These are phyloP conservation scores for Erebia ligea DNA, from an alignment of 2,888 invertebrate genomes.

Conservation along the genomic window DNA sequence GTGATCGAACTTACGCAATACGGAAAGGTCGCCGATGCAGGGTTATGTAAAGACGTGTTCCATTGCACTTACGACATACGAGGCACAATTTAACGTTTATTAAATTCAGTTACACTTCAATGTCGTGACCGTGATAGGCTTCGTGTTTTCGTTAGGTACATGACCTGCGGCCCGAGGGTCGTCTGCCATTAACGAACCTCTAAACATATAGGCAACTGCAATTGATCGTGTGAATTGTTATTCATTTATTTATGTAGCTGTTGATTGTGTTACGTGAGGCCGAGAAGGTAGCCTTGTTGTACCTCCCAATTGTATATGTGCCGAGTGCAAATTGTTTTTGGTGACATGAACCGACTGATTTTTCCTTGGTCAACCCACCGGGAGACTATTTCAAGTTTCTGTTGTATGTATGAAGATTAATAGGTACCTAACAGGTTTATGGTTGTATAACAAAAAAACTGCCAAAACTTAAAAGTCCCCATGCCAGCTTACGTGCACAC, in stretches of 20 bases:
- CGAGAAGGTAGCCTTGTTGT: conserved; percentile 41
- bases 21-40: conserved; percentile 56
- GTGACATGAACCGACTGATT: conserved; percentile 2
- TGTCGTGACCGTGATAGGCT: conserved; percentile 69
- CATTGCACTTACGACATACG: conserved; percentile 53
- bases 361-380: too few relatives aligned
- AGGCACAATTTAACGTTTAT: conserved; percentile 57
- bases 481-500: too few relatives aligned
- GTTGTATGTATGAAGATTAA: too few relatives aligned
- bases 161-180: conserved; percentile 60
- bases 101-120: conserved; percentile 59
- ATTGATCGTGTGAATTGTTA: conserved; percentile 47
- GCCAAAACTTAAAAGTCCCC: too few relatives aligned
- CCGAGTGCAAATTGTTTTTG: conserved; percentile 32
- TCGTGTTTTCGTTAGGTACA: conserved; percentile 49
- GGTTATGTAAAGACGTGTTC: conserved; percentile 59
- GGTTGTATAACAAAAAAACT: too few relatives aligned
- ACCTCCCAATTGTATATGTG: neutral
- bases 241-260: conserved; percentile 44
- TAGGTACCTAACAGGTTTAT: too few relatives aligned
- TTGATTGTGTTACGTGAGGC: conserved; percentile 49
- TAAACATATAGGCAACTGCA: conserved; percentile 41
- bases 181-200: conserved; percentile 47
- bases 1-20: conserved; percentile 41
- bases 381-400: too few relatives aligned